Conservation (phyloP, 2,888 invertebrate species). For the Automeris io region DNA sequence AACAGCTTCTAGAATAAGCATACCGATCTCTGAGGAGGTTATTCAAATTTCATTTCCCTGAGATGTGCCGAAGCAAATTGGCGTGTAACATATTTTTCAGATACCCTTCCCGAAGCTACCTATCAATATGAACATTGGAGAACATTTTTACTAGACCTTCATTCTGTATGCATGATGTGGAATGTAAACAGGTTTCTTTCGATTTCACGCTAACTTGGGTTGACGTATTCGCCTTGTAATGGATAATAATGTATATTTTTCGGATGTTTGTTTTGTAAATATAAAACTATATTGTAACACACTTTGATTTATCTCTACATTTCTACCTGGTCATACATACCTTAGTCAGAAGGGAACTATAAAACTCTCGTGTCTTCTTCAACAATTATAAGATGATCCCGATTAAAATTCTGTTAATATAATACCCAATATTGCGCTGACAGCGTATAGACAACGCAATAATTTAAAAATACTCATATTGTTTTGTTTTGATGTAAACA, state of each 20-base stretch:
- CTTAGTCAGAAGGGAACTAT: no score
- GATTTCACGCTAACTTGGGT: neutral
- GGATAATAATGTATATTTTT: neutral
- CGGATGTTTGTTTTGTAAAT: no score
- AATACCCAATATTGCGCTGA: no score
- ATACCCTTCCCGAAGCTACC: neutral
- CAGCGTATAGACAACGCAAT: no score
- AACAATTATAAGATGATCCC: no score
- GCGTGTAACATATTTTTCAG: constrained; percentile 34
- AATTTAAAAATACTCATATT: no score
- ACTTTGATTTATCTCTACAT: no score
- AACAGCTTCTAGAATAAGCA: constrained; percentile 13
- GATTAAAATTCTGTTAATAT: no score
- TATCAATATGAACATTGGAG: constrained; percentile 3
- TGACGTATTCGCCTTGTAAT: neutral
- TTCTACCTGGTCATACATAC: no score
- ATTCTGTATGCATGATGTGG: constrained; percentile 1
- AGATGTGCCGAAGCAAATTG: constrained; percentile 40
- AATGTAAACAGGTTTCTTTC: constrained; percentile 1
- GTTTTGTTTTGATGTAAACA: no score
- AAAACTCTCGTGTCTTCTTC: no score
- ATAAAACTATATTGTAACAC: no score
- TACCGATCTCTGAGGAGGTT: constrained; percentile 26
- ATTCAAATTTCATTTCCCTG: constrained; percentile 51
- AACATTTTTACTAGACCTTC: constrained; percentile 1